Conservation (phyloP, 2,113 vertebrate species). For the sheep (Ovis aries) region DNA sequence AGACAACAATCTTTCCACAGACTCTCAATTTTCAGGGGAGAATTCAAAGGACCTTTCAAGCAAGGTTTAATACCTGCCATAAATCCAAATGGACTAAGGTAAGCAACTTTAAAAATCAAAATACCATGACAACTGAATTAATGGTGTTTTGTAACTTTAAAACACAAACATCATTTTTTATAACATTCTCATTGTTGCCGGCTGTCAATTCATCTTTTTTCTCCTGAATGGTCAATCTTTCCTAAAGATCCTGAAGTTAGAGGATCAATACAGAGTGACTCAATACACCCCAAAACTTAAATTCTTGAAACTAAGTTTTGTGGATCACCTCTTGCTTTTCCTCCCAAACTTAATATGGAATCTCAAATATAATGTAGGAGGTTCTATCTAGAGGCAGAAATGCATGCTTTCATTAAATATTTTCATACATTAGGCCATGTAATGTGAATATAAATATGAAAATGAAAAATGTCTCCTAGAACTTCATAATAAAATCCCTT, state of each 20-base stretch:
- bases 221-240: neutral
- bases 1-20: slow-evolving; percentile 22
- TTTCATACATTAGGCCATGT: neutral
- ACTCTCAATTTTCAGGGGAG: neutral
- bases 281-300: neutral
- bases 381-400: neutral
- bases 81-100: neutral
- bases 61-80: slow-evolving; percentile 30
- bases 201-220: neutral
- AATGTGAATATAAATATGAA: neutral
- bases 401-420: neutral
- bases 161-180: neutral
- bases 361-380: neutral
- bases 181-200: neutral
- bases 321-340: neutral
- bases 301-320: neutral
- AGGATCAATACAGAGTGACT: neutral
- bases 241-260: neutral
- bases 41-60: slow-evolving; percentile 32
- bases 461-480: neutral
- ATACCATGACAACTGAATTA: neutral
- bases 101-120: neutral
- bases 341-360: neutral
- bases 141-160: neutral
- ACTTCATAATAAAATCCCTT: neutral